phyloP scores from a whole-genome alignment of 2,113 vertebrate genomes.

The Myiozetetes cayanensis region DNA sequence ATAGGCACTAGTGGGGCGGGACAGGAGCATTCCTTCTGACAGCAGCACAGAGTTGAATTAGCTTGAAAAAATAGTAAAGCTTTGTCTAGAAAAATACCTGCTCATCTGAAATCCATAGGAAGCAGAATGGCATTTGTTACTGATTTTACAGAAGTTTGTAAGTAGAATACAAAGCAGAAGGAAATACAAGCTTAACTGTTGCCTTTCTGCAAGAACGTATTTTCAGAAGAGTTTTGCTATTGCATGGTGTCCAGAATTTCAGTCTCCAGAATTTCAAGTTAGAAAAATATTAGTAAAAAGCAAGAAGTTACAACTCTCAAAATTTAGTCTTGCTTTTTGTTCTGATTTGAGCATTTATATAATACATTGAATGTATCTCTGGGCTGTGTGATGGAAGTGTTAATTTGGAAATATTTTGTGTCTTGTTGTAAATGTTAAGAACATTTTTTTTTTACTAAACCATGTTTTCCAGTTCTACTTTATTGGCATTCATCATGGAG shows the following conservation, averaged over 20 bases:
- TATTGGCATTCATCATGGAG: slow-evolving; percentile 96
- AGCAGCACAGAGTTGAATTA: background rate
- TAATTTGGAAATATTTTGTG: background rate
- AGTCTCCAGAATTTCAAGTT: background rate
- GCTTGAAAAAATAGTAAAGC: background rate
- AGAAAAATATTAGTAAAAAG: background rate
- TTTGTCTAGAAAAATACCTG: background rate
- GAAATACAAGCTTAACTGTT: background rate
- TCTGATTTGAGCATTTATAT: background rate
- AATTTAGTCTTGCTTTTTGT: background rate
- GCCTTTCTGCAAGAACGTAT: background rate
- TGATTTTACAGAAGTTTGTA: background rate
- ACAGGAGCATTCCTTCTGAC: background rate
- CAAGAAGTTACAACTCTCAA: background rate
- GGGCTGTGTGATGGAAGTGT: background rate
- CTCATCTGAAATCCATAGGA: background rate
- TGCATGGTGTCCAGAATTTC: background rate
- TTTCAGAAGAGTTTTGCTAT: background rate
- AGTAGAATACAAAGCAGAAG: background rate
- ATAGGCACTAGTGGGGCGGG: background rate
- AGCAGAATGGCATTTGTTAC: background rate
- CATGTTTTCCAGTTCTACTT: slow-evolving; percentile 84
- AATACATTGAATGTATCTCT: background rate
- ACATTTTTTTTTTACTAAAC: background rate
- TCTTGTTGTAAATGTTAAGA: background rate